A percentile compares a stretch with the other conserved stretches of the same genome.
These are phyloP conservation scores for Lucifuga dentata DNA, from an alignment of 2,113 vertebrate genomes.

Conservation along the genomic window DNA sequence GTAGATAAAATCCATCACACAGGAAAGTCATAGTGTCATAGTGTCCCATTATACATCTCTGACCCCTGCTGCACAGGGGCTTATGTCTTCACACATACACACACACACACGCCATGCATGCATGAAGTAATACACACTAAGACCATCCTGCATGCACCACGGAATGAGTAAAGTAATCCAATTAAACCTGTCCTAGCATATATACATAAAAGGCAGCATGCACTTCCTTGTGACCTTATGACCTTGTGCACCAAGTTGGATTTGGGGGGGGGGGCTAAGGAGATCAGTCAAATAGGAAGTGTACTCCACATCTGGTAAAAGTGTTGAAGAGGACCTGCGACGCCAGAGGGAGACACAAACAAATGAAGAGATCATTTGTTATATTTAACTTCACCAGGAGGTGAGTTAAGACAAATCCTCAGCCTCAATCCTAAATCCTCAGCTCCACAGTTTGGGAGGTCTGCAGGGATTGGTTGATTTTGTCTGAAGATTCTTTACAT, in stretches of 20 bases:
- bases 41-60: conserved; percentile 22
- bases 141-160: conserved; percentile 23
- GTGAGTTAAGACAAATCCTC: no score
- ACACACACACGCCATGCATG: not conserved
- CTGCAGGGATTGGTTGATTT: not conserved
- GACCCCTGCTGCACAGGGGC: conserved; percentile 33
- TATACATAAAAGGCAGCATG: not conserved
- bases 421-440: no score
- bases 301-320: no score
- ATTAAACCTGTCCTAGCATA: conserved; percentile 29
- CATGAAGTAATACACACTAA: no score
- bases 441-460: no score
- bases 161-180: not conserved
- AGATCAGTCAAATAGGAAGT: no score
- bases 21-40: conserved; percentile 44
- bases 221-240: conserved; percentile 1
- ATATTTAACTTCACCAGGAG: not conserved
- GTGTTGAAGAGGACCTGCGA: conserved; percentile 6
- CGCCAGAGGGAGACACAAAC: not conserved
- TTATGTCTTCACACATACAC: not conserved
- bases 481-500: not conserved
- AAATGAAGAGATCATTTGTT: not conserved
- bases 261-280: no score
- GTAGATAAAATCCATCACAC: conserved; percentile 27
- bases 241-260: no score